Evolutionary conservation across 2,888 invertebrate genomes (phyloP).

Genomic region (Acleris sparsana): DNA sequence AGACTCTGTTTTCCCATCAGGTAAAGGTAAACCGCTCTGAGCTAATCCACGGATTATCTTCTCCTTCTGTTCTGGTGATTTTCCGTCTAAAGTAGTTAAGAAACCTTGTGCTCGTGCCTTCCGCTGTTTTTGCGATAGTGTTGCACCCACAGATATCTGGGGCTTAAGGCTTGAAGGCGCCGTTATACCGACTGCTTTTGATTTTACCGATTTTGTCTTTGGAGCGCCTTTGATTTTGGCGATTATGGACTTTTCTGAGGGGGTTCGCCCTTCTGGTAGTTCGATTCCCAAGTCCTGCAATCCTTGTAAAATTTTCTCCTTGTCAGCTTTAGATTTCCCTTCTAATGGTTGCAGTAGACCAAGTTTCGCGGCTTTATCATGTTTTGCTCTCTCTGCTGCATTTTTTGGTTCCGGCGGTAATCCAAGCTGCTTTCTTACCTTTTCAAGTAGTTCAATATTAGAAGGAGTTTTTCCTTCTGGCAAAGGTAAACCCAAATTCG

Average conservation of each 20-base stretch:
- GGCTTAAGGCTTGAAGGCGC: no score
- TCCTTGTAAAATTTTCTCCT: background rate
- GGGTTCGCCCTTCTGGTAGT: conserved; percentile 50
- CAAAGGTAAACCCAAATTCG: background rate
- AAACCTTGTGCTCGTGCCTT: background rate
- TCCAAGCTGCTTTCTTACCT: conserved; percentile 40
- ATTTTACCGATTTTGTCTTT: no score
- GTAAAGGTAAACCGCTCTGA: background rate
- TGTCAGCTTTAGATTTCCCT: background rate
- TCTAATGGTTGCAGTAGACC: background rate
- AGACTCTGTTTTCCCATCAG: conserved; percentile 1
- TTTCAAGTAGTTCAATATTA: background rate
- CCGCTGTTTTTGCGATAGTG: background rate
- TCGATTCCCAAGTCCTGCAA: background rate
- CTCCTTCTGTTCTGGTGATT: background rate
- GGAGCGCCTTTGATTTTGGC: conserved; percentile 9
- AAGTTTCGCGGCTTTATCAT: conserved; percentile 14
- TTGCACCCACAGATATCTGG: no score
- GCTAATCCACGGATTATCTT: background rate
- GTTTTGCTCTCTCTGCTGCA: conserved; percentile 32
- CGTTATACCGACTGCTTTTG: no score
- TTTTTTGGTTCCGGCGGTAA: conserved; percentile 36
- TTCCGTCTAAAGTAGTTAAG: background rate
- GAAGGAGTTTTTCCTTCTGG: background rate
- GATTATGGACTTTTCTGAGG: conserved; percentile 47